Base-by-base conservation (phyloP, 2,888 invertebrate species). In the Prenolepis imparis region DNA sequence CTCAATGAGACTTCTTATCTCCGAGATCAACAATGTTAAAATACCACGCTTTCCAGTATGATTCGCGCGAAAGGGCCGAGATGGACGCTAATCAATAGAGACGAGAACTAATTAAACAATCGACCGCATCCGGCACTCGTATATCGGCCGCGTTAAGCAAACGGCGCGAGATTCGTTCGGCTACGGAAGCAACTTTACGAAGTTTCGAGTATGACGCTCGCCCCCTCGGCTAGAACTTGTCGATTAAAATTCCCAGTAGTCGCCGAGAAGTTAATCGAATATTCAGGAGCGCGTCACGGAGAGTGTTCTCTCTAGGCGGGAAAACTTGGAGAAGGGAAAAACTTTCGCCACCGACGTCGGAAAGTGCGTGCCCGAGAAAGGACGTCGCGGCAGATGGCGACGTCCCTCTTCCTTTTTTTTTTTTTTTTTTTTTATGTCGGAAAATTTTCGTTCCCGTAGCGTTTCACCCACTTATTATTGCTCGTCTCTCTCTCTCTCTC, bases 231-330 rank as follows among this genome's bases (percentile, higher is more conserved):
- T 52, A 41, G 87, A 78, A 80, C 87, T 89, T 87, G 83, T 80
- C 87, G 89, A 88, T 90, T 89, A 88, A 90, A 90, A 91, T 90
- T 91, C 88, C 82, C 84, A 70, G 74, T 86, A 87, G 86, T 87
- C 88, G 78, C 78, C 81, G 82, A 86, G 84, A 83, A 88, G 87
- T 90, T 90, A 90, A 91, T 91, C 90, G 91, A 90, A 91, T 88
- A 88, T 90, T 90, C 90, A 89, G 82, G 77, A 88, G 87, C 83
- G 86, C 84, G 87, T 87, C 84, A 82, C 57, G 77, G 52, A 72
- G 61, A 84, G 68, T 81, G 70, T 74, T 59, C 68, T 39, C 57
- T 61, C 52, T 82, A 63, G 63, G 44, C n/a, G 81, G 68, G 81
- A 64, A 84, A 84, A 85, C 80, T 85, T 39, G 15, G 52, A 36